phyloP scores from a whole-genome alignment of 2,113 vertebrate species.

The Ornithorhynchus anatinus region DNA sequence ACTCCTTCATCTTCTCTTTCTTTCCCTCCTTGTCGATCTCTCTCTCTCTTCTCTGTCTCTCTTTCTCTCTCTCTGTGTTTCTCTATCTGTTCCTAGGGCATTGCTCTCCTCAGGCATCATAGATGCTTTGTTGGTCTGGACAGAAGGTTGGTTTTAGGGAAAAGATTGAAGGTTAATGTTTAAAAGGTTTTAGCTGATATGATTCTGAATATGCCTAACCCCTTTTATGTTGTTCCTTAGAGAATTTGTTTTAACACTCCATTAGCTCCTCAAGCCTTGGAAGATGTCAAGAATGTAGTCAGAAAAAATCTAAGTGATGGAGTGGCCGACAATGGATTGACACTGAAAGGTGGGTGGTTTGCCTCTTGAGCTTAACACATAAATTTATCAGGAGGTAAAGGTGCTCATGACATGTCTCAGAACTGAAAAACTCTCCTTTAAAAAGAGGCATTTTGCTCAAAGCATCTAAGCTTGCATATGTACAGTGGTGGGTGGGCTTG shows the following conservation, averaged over 20 bases:
- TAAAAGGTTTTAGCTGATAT: conserved; percentile 21
- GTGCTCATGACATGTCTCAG: not conserved
- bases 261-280: conserved; percentile 93
- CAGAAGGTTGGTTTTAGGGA: too few species aligned
- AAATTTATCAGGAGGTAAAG: not conserved
- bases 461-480: not conserved
- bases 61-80: too few species aligned
- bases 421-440: not conserved
- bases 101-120: too few species aligned
- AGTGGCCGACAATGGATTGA: conserved; percentile 93
- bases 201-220: conserved; percentile 18
- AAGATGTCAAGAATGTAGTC: conserved; percentile 98
- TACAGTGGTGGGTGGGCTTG: not conserved
- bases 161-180: conserved; percentile 9
- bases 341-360: conserved; percentile 84
- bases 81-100: too few species aligned
- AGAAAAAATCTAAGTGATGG: conserved; percentile 93
- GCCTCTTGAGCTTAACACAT: not conserved
- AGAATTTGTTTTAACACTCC: conserved; percentile 98
- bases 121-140: too few species aligned
- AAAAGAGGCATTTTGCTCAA: not conserved
- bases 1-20: too few species aligned
- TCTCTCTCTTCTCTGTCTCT: too few species aligned
- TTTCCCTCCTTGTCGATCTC: too few species aligned
- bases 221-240: conserved; percentile 67